Conservation (phyloP, 2,888 invertebrate species). For the Craniophora ligustri region DNA sequence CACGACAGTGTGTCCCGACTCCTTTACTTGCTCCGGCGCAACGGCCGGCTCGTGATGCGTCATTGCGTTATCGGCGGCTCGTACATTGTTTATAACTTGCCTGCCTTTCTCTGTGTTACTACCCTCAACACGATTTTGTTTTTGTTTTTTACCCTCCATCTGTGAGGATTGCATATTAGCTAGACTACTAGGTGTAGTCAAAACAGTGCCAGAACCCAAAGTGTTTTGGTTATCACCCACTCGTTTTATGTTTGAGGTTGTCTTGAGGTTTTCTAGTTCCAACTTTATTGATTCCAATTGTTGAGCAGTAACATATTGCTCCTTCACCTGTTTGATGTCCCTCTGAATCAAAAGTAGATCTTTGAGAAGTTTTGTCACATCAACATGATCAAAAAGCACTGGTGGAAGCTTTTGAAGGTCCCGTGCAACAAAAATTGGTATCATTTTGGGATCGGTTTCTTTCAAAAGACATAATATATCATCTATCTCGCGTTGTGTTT, state of each 20-base stretch:
- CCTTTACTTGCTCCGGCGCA: not conserved
- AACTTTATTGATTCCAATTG: not conserved
- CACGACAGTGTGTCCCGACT: not conserved
- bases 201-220: not conserved
- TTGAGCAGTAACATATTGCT: not conserved
- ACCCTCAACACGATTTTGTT: not conserved
- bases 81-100: not conserved
- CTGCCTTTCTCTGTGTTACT: not conserved
- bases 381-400: not conserved
- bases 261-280: not conserved
- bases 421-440: conserved; percentile 1
- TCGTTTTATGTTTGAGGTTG: not conserved
- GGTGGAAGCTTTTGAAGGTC: not conserved
- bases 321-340: not conserved
- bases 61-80: not conserved
- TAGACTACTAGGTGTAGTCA: not conserved
- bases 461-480: not conserved
- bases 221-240: not conserved
- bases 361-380: not conserved
- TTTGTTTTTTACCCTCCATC: not conserved
- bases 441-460: not conserved
- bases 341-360: not conserved
- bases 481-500: not conserved
- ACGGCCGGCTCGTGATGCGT: not conserved
- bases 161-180: not conserved